These are phyloP conservation scores for Cyanocitta stelleri DNA, from an alignment of 2,113 vertebrate species.

Conservation along the genomic window DNA sequence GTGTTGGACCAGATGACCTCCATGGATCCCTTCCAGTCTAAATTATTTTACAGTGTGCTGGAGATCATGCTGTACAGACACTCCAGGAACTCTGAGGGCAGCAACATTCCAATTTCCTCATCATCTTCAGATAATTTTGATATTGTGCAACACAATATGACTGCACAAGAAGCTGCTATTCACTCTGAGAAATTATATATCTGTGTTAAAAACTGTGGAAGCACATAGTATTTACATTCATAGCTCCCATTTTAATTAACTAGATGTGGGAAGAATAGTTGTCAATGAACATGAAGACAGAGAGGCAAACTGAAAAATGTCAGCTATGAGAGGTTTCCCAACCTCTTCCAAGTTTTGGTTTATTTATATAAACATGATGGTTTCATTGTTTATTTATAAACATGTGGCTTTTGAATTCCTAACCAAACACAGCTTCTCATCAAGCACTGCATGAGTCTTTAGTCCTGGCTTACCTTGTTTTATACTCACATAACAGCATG, in stretches of 20 bases:
- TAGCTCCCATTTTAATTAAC: background rate
- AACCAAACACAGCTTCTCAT: background rate
- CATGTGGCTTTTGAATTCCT: background rate
- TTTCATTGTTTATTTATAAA: background rate
- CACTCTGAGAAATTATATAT: background rate
- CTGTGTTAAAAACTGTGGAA: background rate
- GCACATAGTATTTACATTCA: background rate
- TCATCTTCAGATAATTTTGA: background rate
- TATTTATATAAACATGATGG: background rate
- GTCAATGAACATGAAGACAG: background rate
- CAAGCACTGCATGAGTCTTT: background rate
- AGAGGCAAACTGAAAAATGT: background rate
- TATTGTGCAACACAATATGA: background rate
- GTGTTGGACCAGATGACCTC: slow-evolving; percentile 22
- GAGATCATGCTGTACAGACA: background rate
- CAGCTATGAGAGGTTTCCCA: background rate
- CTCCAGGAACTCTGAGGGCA: background rate
- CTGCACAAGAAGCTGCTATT: background rate
- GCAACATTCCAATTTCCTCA: background rate
- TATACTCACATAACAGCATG: background rate
- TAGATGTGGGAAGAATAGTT: background rate
- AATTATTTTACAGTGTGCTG: background rate
- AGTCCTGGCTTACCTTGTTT: background rate
- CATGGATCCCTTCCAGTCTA: slow-evolving; percentile 9
- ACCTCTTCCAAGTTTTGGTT: background rate